These are phyloP conservation scores for Lamellibrachia luymesi DNA, from an alignment of 1,140 invertebrate species.

Conservation along the genomic window DNA sequence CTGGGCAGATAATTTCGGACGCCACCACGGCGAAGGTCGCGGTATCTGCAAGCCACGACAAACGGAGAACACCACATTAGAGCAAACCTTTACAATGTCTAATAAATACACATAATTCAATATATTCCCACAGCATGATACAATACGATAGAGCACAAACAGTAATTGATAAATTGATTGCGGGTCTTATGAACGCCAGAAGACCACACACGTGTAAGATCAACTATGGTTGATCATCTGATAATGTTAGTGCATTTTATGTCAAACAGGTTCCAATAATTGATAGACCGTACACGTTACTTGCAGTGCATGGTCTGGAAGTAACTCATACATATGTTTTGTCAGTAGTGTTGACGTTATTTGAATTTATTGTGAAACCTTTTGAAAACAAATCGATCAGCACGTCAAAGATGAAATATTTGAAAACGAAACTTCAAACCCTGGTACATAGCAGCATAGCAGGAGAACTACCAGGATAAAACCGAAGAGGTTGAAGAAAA, in stretches of 20 bases:
- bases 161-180: no score
- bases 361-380: not conserved
- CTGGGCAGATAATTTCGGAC: not conserved
- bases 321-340: not conserved
- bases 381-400: not conserved
- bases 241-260: not conserved
- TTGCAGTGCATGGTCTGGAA: not conserved
- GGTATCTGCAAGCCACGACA: not conserved
- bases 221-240: no score
- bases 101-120: not conserved
- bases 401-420: not conserved
- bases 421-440: not conserved
- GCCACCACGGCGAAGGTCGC: not conserved
- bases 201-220: not conserved
- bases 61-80: not conserved
- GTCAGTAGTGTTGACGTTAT: not conserved
- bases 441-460: not conserved
- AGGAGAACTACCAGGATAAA: not conserved
- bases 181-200: not conserved
- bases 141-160: not conserved
- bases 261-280: not conserved
- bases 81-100: not conserved
- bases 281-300: not conserved
- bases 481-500: not conserved
- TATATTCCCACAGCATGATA: not conserved